Percentiles rank a stretch among this genome's conserved stretches.
Evolutionary conservation across 2,113 vertebrate species (phyloP).

Genomic region (Limnothrissa miodon): DNA sequence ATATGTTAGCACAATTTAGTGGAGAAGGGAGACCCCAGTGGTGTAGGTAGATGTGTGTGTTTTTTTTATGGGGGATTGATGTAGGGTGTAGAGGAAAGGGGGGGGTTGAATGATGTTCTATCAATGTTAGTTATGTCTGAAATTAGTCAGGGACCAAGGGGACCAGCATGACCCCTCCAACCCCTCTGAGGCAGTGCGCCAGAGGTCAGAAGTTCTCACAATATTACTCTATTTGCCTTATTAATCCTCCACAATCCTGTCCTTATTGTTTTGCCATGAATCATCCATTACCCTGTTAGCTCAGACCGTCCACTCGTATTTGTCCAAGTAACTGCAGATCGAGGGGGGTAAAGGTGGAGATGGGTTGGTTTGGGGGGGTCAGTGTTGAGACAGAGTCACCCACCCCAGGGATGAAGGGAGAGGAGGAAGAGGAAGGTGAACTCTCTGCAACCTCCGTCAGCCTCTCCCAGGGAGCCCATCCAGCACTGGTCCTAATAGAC

Average conservation of each 20-base stretch:
- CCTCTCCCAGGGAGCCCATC: neutral
- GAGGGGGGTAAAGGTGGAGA: neutral
- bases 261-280: conserved; percentile 46
- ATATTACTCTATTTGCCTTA: conserved; percentile 37
- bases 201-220: conserved; percentile 23
- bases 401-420: conserved; percentile 14
- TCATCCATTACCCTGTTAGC: conserved; percentile 56
- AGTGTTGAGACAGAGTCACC: conserved; percentile 28
- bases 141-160: neutral
- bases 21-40: neutral
- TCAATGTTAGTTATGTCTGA: neutral
- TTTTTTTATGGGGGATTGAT: neutral
- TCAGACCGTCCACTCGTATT: conserved; percentile 35
- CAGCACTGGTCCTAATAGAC: neutral
- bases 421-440: conserved; percentile 24
- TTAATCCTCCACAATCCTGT: conserved; percentile 53
- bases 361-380: neutral
- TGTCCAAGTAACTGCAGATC: conserved; percentile 37
- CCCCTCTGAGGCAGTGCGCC: conserved; percentile 16
- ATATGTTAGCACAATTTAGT: neutral
- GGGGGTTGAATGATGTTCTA: neutral
- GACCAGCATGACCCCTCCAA: neutral
- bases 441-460: neutral
- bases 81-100: neutral
- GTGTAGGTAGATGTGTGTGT: neutral